These are phyloP conservation scores for Epistrophella euchroma DNA, from an alignment of 2,888 invertebrate genomes.

Conservation along the genomic window DNA sequence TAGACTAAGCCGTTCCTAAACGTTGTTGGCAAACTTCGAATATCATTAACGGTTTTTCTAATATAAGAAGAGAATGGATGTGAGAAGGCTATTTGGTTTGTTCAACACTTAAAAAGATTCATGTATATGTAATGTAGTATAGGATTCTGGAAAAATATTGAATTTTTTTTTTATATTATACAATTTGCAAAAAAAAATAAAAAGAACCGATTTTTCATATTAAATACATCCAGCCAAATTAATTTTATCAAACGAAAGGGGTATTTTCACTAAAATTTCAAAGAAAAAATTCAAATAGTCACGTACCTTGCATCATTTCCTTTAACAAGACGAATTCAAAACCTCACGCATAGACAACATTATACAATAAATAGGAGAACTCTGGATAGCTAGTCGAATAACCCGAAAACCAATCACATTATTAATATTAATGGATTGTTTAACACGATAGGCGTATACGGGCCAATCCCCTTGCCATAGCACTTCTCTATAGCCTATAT, in stretches of 20 bases:
- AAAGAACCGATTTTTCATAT: neutral
- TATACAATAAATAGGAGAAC: constrained; percentile 10
- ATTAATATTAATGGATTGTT: constrained; percentile 81
- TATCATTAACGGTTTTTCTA: too few relatives aligned
- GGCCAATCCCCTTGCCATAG: constrained; percentile 52
- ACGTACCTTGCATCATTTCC: constrained; percentile 49
- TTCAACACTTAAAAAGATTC: too few relatives aligned
- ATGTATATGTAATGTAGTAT: too few relatives aligned
- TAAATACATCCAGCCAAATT: neutral
- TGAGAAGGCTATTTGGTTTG: too few relatives aligned
- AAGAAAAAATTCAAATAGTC: constrained; percentile 45
- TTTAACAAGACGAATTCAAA: constrained; percentile 30
- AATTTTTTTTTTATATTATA: too few relatives aligned
- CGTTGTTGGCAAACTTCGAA: too few relatives aligned
- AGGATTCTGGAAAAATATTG: too few relatives aligned
- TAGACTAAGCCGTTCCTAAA: too few relatives aligned
- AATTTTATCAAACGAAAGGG: constrained; percentile 40
- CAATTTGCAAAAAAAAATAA: too few relatives aligned
- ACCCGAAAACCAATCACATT: constrained; percentile 76
- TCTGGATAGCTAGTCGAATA: constrained; percentile 22
- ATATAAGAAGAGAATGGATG: too few relatives aligned
- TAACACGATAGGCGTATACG: constrained; percentile 80
- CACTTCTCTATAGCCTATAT: neutral
- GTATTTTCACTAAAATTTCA: neutral
- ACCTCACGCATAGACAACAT: neutral